Evolutionary conservation across 2,888 invertebrate genomes (phyloP).

Genomic region (Gastracanthus pulcherrimus): DNA sequence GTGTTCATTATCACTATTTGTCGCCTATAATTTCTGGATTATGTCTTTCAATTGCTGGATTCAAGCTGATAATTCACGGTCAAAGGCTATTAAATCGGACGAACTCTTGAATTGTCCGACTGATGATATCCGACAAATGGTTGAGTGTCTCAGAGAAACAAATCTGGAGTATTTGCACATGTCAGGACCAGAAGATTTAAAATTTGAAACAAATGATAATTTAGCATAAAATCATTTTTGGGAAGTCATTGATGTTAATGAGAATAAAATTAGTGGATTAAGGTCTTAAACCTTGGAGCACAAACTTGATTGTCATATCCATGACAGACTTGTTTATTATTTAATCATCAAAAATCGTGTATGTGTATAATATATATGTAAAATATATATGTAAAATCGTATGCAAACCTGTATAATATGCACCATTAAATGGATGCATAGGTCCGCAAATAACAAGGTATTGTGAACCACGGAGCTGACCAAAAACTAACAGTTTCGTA

Average conservation of each 20-base stretch:
- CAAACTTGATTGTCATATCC: not conserved
- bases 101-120: constrained; percentile 83
- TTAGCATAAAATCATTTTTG: constrained; percentile 66
- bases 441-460: too few species aligned
- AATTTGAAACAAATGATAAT: constrained; percentile 74
- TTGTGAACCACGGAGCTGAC: too few species aligned
- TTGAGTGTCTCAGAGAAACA: constrained; percentile 81
- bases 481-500: too few species aligned
- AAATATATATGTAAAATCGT: too few species aligned
- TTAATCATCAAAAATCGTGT: too few species aligned
- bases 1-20: constrained; percentile 86
- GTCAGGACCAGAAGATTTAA: constrained; percentile 73
- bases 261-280: not conserved
- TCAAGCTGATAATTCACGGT: constrained; percentile 74
- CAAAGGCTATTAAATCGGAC: constrained; percentile 82
- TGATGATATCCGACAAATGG: constrained; percentile 78
- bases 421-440: too few species aligned
- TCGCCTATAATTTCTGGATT: constrained; percentile 76
- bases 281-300: not conserved
- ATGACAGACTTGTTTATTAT: not conserved
- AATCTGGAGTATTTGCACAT: constrained; percentile 26
- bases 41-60: constrained; percentile 80
- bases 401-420: too few species aligned
- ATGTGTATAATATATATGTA: too few species aligned
- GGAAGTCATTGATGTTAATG: constrained; percentile 9